A percentile compares a stretch with the other conserved stretches of the same genome.
phyloP scores from a whole-genome alignment of 1,140 invertebrate genomes.

The Bombus turneri region DNA sequence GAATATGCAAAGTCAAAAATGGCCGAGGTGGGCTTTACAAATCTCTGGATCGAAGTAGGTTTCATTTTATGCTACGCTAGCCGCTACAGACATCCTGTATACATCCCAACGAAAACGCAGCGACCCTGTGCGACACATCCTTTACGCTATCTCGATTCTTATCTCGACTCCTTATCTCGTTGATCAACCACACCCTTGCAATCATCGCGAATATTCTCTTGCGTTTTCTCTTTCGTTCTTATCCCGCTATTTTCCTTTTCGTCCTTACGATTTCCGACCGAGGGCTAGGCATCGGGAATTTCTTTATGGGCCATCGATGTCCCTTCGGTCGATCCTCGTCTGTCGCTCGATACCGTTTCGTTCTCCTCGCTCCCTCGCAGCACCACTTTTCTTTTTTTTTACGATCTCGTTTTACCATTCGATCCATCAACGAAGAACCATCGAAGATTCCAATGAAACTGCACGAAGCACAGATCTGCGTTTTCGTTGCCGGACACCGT shows the following conservation, averaged over 20 bases:
- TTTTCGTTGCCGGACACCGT: conserved; percentile 46
- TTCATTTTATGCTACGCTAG: conserved; percentile 76
- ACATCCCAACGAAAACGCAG: conserved; percentile 52
- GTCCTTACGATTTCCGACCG: background rate
- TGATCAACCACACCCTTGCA: background rate
- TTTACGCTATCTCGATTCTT: background rate
- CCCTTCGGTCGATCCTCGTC: background rate
- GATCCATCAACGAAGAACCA: background rate
- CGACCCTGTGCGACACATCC: background rate
- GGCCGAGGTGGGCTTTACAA: conserved; percentile 88
- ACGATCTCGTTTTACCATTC: background rate
- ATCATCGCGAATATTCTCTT: background rate
- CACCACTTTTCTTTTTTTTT: background rate
- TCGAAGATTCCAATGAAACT: background rate
- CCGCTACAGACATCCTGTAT: conserved; percentile 31
- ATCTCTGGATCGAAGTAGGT: conserved; percentile 83
- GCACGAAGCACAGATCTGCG: conserved; percentile 40
- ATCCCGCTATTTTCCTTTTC: background rate
- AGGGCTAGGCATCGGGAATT: background rate
- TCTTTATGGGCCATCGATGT: background rate
- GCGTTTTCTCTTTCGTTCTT: background rate
- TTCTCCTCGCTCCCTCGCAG: too few relatives aligned
- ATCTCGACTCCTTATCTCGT: background rate
- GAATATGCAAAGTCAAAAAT: conserved; percentile 99
- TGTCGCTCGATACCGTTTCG: background rate